Conservation (phyloP, 2,113 vertebrate species). For the Amphilophus citrinellus region DNA sequence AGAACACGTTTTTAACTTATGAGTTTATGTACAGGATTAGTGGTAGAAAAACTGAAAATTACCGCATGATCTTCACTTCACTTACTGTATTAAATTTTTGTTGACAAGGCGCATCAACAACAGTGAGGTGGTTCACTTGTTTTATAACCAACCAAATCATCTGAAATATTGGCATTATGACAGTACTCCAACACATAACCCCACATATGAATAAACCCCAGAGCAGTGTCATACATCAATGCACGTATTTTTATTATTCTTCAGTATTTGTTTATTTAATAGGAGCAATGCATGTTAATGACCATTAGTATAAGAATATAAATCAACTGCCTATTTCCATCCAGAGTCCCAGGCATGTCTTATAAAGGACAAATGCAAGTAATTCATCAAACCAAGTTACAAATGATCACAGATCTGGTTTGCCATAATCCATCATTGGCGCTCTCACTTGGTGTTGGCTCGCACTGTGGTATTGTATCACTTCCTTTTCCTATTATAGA, state of each 20-base stretch:
- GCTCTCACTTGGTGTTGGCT: too few species aligned
- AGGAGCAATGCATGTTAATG: background rate
- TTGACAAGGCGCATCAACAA: background rate
- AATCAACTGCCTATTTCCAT: background rate
- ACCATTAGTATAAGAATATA: background rate
- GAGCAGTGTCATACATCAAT: background rate
- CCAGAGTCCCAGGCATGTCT: background rate
- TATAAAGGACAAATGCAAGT: background rate
- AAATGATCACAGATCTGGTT: background rate
- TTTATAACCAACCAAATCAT: background rate
- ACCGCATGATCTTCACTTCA: background rate
- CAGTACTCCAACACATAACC: background rate
- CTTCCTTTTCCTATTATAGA: too few species aligned
- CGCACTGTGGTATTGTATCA: too few species aligned
- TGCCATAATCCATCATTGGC: background rate
- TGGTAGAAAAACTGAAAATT: background rate
- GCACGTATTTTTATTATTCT: background rate
- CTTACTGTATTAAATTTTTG: background rate
- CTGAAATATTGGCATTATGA: background rate
- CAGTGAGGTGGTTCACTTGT: too few species aligned
- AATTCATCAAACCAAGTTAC: background rate
- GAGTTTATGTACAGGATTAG: background rate
- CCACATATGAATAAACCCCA: background rate
- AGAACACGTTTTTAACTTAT: background rate
- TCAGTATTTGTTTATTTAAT: background rate